phyloP scores from a whole-genome alignment of 2,113 vertebrate species.

The Alosa alosa region DNA sequence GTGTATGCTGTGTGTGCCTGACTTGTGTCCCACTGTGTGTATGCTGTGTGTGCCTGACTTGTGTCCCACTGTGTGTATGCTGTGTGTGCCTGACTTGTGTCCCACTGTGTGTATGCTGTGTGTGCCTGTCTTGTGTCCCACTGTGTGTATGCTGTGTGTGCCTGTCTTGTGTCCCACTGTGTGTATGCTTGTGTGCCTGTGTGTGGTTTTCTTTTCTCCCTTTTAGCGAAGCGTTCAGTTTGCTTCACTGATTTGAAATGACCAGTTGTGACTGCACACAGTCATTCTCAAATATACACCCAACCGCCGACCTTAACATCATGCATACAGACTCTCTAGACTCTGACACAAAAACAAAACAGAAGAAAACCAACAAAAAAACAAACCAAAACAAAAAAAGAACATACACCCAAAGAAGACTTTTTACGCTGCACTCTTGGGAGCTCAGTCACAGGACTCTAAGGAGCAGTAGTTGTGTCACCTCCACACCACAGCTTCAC shows the following conservation, averaged over 20 bases:
- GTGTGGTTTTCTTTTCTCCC: neutral
- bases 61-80: too few species aligned
- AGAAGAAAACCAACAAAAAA: too few species aligned
- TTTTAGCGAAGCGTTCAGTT: neutral
- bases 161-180: too few species aligned
- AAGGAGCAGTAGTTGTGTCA: neutral
- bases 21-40: too few species aligned
- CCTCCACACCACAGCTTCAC: neutral
- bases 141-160: too few species aligned
- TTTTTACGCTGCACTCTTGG: neutral
- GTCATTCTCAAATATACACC: neutral
- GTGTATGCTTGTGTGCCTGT: neutral
- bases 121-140: too few species aligned
- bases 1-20: too few species aligned
- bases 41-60: too few species aligned
- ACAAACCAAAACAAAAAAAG: neutral
- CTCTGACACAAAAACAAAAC: neutral
- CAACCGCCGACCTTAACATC: neutral
- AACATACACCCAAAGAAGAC: neutral
- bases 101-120: too few species aligned
- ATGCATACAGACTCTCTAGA: neutral
- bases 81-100: too few species aligned
- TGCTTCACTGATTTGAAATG: neutral
- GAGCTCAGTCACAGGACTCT: neutral
- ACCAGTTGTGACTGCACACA: slow-evolving; percentile 6